Percentiles rank a stretch among this genome's conserved stretches.
phyloP scores from a whole-genome alignment of 1,140 invertebrate species.

The Drosophila paulistorum region DNA sequence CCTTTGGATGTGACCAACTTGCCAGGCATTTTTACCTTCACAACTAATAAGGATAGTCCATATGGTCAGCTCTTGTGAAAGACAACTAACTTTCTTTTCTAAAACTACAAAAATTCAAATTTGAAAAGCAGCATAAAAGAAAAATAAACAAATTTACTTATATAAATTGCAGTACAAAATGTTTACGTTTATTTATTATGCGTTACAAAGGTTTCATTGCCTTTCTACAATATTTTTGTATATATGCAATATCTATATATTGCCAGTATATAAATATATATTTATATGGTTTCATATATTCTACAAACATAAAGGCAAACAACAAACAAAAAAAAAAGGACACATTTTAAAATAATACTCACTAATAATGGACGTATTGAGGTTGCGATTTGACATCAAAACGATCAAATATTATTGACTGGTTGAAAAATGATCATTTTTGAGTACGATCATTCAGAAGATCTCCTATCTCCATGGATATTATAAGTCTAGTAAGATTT shows the following conservation, averaged over 20 bases:
- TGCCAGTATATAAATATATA: conserved; percentile 32
- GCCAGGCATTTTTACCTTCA: conserved; percentile 41
- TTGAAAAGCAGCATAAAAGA: not conserved
- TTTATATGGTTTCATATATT: conserved; percentile 4
- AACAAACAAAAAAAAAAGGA: not conserved
- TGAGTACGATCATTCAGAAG: not conserved
- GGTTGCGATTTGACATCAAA: conserved; percentile 32
- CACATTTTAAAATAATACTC: conserved; percentile 13
- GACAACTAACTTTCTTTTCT: not conserved
- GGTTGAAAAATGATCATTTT: not conserved
- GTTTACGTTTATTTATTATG: conserved; percentile 38
- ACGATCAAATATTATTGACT: conserved; percentile 45
- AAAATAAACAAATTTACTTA: not conserved
- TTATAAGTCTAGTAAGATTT: no score
- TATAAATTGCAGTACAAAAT: conserved; percentile 34
- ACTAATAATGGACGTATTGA: conserved; percentile 46
- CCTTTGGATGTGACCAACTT: conserved; percentile 21
- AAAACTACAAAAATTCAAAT: not conserved
- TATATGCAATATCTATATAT: conserved; percentile 11
- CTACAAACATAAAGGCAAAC: conserved; percentile 6
- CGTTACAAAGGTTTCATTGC: not conserved
- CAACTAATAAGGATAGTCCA: conserved; percentile 27
- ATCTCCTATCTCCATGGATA: no score
- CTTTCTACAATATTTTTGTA: conserved; percentile 5
- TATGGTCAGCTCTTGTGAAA: conserved; percentile 13